Conservation (phyloP, 2,113 vertebrate species). For the Stictonetta naevosa region DNA sequence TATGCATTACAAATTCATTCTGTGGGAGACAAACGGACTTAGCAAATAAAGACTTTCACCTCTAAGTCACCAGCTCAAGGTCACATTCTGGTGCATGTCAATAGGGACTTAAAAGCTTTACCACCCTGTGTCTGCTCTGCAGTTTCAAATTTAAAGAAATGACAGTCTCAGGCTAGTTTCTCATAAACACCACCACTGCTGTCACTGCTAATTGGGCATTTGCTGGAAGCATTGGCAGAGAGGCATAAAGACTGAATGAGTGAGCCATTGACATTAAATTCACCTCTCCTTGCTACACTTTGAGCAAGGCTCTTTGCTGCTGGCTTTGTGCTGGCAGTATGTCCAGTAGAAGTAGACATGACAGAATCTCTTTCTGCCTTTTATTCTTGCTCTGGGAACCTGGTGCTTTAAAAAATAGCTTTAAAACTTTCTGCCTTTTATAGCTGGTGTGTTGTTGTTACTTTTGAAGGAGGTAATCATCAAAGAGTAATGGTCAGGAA, state of each 20-base stretch:
- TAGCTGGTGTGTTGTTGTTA: neutral
- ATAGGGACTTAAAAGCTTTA: slow-evolving; percentile 41
- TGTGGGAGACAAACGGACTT: neutral
- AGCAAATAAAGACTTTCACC: slow-evolving; percentile 6
- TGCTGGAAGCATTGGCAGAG: slow-evolving; percentile 51
- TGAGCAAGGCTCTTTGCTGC: neutral
- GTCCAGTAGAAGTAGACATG: neutral
- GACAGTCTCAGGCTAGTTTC: slow-evolving; percentile 34
- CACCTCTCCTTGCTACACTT: neutral
- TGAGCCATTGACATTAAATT: slow-evolving; percentile 38
- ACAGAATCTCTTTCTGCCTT: neutral
- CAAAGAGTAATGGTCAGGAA: neutral
- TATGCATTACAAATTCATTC: neutral
- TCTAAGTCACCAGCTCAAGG: neutral
- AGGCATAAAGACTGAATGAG: slow-evolving; percentile 31
- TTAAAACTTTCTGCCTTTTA: neutral
- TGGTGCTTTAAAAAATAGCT: neutral
- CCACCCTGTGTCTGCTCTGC: slow-evolving; percentile 27
- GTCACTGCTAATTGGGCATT: slow-evolving; percentile 52
- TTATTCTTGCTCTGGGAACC: neutral
- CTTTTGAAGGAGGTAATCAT: neutral
- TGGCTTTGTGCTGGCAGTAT: neutral
- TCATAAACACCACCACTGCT: slow-evolving; percentile 27
- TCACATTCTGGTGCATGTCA: slow-evolving; percentile 28
- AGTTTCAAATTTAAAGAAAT: slow-evolving; percentile 55